These are phyloP conservation scores for Camponotus floridanus DNA, from an alignment of 1,140 invertebrate species.

Conservation along the genomic window DNA sequence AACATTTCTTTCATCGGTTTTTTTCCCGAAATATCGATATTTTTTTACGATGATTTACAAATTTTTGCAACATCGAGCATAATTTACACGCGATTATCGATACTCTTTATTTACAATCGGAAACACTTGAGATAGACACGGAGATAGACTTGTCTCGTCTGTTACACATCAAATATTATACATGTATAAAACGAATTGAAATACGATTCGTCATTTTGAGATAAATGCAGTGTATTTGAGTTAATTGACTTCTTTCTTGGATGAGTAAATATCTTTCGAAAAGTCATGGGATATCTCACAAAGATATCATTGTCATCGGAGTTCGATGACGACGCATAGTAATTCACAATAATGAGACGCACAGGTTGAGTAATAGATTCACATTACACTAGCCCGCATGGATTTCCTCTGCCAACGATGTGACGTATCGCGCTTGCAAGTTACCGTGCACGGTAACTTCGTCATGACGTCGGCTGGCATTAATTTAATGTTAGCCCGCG, in stretches of 20 bases:
- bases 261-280: neutral
- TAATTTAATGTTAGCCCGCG: slow-evolving; percentile 62
- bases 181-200: neutral
- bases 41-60: neutral
- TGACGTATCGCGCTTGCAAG: slow-evolving; percentile 80
- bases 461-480: slow-evolving; percentile 49
- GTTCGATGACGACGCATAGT: neutral
- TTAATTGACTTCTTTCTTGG: neutral
- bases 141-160: slow-evolving; percentile 14
- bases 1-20: neutral
- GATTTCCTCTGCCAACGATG: slow-evolving; percentile 71
- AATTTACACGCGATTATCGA: slow-evolving; percentile 21
- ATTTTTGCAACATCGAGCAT: neutral
- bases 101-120: slow-evolving; percentile 24
- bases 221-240: neutral
- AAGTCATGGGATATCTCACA: neutral
- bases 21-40: neutral
- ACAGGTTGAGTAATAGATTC: slow-evolving; percentile 83
- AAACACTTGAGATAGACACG: neutral
- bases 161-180: neutral
- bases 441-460: slow-evolving; percentile 51
- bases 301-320: slow-evolving; percentile 7
- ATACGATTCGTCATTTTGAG: neutral
- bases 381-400: slow-evolving; percentile 79
- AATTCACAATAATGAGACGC: slow-evolving; percentile 80